Base-by-base conservation (phyloP, 2,888 invertebrate genomes). In the Drosophila barbarae region DNA sequence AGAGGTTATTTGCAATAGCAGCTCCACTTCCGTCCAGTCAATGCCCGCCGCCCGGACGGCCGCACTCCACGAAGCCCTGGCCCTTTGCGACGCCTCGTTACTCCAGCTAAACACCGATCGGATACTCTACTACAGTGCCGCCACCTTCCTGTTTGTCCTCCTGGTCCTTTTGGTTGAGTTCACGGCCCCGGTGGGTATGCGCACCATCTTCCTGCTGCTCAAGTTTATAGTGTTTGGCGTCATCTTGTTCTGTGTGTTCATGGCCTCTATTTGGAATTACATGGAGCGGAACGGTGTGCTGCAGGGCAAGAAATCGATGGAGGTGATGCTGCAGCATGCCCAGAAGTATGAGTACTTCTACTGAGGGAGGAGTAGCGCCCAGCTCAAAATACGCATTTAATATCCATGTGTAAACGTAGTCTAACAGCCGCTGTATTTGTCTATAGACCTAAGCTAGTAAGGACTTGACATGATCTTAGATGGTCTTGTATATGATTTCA, bases 191-290 rank as follows among this genome's bases (percentile, higher is more conserved):
- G 75, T 77, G 53, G 90, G 87, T 77, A 84, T 88, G 21, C 85
- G 90, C 84, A 88, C 90, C 53, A 86, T 91, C 84, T 85, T 89
- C 86, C 79, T 93, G 77, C 81, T 94, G 59, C 82, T 92, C 0
- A 92, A 93, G 85, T 90, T 94, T 47, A 74, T 94, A 8, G 87
- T 94, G 49, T 93, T 93, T 23, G 92, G 92, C 12, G 79, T 93
- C 23, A 91, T 93, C 74, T 91, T 94, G 53, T 96, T 95, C 85
- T 92, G 92, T 69, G 72, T 95, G 18, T 91, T 95, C 72, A 95
- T 95, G 96, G 95, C 93, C 34, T 92, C 94, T 0, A 86, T 96
- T 70, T 96, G 96, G 96, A 94, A 95, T 87, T 92, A 91, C 73
- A 94, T 95, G 71, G 96, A 96, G 88, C 91, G 91, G 74, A 95